Percentiles rank a stretch among this genome's conserved stretches.
Conservation (phyloP, 2,797 vertebrate genomes). For the Protosalanx chinensis region DNA sequence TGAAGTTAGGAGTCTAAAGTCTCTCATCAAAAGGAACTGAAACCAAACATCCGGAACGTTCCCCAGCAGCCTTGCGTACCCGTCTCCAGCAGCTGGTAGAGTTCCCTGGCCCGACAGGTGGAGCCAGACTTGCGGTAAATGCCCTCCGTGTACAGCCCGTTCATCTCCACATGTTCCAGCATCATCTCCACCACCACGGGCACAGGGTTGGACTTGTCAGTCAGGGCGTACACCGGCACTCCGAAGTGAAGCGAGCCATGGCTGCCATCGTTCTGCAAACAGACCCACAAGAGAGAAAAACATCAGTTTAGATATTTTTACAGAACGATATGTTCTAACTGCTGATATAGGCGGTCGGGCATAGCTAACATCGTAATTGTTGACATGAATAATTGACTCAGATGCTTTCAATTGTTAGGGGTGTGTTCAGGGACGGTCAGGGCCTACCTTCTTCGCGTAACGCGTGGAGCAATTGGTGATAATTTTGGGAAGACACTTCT, state of each 20-base stretch:
- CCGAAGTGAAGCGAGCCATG: slow-evolving; percentile 82
- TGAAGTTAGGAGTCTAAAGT: no score
- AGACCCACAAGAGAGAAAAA: not conserved
- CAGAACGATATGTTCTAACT: not conserved
- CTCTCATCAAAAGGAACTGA: no score
- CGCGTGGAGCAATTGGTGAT: slow-evolving; percentile 79
- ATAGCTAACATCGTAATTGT: not conserved
- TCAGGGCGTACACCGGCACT: slow-evolving; percentile 80
- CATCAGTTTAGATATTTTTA: no score
- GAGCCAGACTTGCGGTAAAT: slow-evolving; percentile 97
- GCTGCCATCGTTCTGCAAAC: slow-evolving; percentile 61
- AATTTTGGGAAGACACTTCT: slow-evolving; percentile 88
- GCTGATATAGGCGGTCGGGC: not conserved
- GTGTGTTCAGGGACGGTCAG: not conserved
- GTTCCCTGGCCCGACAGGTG: slow-evolving; percentile 83
- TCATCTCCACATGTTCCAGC: slow-evolving; percentile 89
- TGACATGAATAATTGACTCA: no score
- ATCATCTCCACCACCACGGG: slow-evolving; percentile 88
- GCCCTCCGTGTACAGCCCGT: slow-evolving; percentile 92
- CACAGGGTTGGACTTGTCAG: slow-evolving; percentile 75
- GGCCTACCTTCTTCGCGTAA: slow-evolving; percentile 74
- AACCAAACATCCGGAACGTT: no score
- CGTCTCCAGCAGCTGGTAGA: slow-evolving; percentile 83
- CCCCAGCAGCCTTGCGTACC: slow-evolving; percentile 59
- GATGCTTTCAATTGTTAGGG: not conserved